Evolutionary conservation across 2,113 vertebrate species (phyloP).

Genomic region (Pontoporia blainvillei): DNA sequence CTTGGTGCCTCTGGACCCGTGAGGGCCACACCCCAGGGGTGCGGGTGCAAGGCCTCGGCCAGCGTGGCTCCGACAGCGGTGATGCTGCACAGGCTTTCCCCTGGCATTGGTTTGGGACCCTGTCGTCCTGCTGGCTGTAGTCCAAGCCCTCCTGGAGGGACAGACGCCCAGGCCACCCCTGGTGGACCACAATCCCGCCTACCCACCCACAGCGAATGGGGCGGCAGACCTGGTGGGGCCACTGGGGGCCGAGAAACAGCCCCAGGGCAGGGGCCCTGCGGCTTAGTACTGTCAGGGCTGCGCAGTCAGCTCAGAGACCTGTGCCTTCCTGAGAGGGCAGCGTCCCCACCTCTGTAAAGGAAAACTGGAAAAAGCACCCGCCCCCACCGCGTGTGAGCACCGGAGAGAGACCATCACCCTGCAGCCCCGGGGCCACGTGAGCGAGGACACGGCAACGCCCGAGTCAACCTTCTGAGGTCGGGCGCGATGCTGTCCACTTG

Average conservation of each 20-base stretch:
- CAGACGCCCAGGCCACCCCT: not conserved
- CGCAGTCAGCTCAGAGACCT: not conserved
- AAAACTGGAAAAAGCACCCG: not conserved
- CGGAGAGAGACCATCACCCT: not conserved
- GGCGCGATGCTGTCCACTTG: not conserved
- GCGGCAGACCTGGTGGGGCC: not conserved
- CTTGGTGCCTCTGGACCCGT: not conserved
- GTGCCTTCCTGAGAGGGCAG: not conserved
- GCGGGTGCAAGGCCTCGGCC: rapidly evolving
- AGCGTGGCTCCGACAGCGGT: rapidly evolving
- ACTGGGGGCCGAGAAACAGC: not conserved
- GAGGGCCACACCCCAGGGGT: not conserved
- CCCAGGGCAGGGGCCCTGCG: not conserved
- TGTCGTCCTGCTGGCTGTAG: not conserved
- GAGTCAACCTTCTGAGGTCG: not conserved
- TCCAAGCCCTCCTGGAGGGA: not conserved
- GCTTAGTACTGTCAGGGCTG: not conserved
- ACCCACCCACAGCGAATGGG: not conserved
- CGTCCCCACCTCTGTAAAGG: not conserved
- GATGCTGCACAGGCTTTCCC: not conserved
- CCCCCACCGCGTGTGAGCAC: not conserved
- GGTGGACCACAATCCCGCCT: not conserved
- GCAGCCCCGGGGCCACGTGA: not conserved
- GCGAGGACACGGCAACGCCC: not conserved
- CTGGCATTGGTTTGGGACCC: not conserved